Evolutionary conservation across 2,888 invertebrate species (phyloP).

Genomic region (Caenorhabditis uteleia): DNA sequence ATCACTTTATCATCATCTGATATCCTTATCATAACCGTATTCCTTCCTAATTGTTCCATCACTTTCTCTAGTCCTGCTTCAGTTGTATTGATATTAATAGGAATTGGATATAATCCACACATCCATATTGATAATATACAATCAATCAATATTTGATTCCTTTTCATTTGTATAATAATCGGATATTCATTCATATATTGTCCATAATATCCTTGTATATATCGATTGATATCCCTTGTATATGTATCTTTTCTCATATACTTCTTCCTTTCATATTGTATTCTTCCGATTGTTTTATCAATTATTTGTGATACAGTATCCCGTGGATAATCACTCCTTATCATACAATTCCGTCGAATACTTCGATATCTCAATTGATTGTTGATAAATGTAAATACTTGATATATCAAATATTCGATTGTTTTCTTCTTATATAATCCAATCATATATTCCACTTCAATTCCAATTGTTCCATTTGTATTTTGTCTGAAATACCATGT

Average conservation of each 20-base stretch:
- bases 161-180: constrained; percentile 8
- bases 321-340: no score
- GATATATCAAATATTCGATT: no score
- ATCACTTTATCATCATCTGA: neutral
- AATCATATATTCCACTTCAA: neutral
- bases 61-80: constrained; percentile 2
- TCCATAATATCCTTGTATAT: neutral
- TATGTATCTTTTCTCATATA: no score
- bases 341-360: no score
- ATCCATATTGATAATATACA: constrained; percentile 14
- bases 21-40: neutral
- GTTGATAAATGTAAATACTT: no score
- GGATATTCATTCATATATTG: constrained; percentile 7
- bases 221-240: neutral
- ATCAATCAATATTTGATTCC: constrained; percentile 7
- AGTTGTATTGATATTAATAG: constrained; percentile 9
- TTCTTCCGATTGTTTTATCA: no score
- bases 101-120: constrained; percentile 19
- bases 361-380: no score
- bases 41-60: neutral
- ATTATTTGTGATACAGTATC: no score
- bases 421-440: neutral
- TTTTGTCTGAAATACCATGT: constrained; percentile 23
- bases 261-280: no score
- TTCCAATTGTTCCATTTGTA: neutral